phyloP scores from a whole-genome alignment of 2,888 invertebrate genomes.

The Troides helena region DNA sequence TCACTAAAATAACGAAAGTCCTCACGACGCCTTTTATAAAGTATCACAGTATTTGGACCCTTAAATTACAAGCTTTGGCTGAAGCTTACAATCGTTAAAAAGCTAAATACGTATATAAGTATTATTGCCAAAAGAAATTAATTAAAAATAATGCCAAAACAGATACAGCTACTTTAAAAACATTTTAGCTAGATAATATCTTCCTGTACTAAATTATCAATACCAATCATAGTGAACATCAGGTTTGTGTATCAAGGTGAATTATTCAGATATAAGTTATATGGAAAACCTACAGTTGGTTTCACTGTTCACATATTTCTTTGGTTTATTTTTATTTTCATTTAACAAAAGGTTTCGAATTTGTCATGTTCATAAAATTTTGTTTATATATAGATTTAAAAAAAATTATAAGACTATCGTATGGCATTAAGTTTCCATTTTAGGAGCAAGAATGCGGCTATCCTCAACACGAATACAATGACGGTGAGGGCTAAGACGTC shows the following conservation, averaged over 20 bases:
- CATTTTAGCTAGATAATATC: too few species aligned
- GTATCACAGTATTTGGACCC: slow-evolving; percentile 31
- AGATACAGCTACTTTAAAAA: too few species aligned
- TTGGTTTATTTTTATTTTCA: neutral
- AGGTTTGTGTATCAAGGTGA: too few species aligned
- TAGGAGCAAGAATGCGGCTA: slow-evolving; percentile 85
- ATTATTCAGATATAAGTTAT: too few species aligned
- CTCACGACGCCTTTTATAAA: slow-evolving; percentile 15
- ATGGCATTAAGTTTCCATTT: slow-evolving; percentile 87
- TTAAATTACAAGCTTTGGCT: slow-evolving; percentile 15
- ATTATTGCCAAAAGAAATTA: slow-evolving; percentile 10
- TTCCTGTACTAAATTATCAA: too few species aligned
- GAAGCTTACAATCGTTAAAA: slow-evolving; percentile 5
- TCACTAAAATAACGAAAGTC: slow-evolving; percentile 6
- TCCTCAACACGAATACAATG: slow-evolving; percentile 84
- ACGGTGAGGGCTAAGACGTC: slow-evolving; percentile 87
- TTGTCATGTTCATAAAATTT: neutral
- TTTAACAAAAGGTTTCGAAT: neutral
- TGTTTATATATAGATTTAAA: neutral
- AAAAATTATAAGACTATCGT: slow-evolving; percentile 65
- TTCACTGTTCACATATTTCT: neutral
- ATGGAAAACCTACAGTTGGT: too few species aligned
- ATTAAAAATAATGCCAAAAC: too few species aligned
- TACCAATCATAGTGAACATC: too few species aligned
- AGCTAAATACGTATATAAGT: slow-evolving; percentile 12